Percentiles rank a stretch among this genome's conserved stretches.
Evolutionary conservation across 2,113 vertebrate genomes (phyloP).

Genomic region (Rutilus rutilus): DNA sequence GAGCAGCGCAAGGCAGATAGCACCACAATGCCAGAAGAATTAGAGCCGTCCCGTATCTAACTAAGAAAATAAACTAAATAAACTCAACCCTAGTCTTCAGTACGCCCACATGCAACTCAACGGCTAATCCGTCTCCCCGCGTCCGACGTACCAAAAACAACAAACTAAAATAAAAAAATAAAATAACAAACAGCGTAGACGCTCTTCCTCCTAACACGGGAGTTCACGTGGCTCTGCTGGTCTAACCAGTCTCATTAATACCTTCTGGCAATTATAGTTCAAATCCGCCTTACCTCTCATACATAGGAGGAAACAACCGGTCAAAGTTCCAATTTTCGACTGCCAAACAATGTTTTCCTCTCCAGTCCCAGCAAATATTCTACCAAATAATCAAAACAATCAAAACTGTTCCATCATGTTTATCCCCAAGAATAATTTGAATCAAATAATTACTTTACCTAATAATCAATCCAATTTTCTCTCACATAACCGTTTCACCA

Average conservation of each 20-base stretch:
- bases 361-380: too few relatives aligned
- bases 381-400: too few relatives aligned
- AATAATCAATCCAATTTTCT: too few relatives aligned
- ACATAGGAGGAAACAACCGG: background rate
- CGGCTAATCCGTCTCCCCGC: background rate
- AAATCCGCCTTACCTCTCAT: background rate
- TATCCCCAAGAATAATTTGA: too few relatives aligned
- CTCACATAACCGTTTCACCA: too few relatives aligned
- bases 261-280: background rate
- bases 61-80: background rate
- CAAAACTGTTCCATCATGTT: too few relatives aligned
- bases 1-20: background rate
- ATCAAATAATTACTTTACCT: too few relatives aligned
- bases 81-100: background rate
- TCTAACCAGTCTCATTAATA: background rate
- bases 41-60: background rate
- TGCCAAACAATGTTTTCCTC: too few relatives aligned
- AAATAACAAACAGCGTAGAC: background rate
- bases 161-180: background rate
- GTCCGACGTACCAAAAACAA: background rate
- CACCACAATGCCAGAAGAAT: background rate
- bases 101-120: slow-evolving; percentile 8
- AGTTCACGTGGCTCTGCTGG: background rate
- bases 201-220: background rate
- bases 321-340: too few relatives aligned